Evolutionary conservation across 2,888 invertebrate genomes (phyloP).

Genomic region (Microctonus aethiopoides): DNA sequence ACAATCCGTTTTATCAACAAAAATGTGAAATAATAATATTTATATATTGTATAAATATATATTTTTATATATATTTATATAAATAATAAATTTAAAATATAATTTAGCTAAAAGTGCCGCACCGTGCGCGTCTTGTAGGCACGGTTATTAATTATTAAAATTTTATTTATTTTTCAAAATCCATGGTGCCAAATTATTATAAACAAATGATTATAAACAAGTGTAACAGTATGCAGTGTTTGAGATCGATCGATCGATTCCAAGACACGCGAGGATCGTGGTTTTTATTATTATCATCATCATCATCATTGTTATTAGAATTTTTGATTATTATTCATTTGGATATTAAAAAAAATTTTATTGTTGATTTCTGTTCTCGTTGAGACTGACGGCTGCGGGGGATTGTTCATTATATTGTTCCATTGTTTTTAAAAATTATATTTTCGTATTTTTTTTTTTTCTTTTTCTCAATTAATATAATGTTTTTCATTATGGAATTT

Average conservation of each 20-base stretch:
- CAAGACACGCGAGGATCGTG: conserved; percentile 28
- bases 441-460: neutral
- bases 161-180: neutral
- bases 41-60: neutral
- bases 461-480: neutral
- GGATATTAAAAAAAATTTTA: conserved; percentile 8
- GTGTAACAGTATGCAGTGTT: conserved; percentile 46
- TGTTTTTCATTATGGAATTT: neutral
- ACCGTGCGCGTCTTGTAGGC: conserved; percentile 29
- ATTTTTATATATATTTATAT: conserved; percentile 4
- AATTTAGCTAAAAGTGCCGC: conserved; percentile 20
- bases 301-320: neutral
- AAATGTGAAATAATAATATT: neutral
- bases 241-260: conserved; percentile 48
- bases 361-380: conserved; percentile 34
- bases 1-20: neutral
- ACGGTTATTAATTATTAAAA: conserved; percentile 10
- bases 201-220: conserved; percentile 3
- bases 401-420: neutral
- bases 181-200: conserved; percentile 26
- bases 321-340: neutral
- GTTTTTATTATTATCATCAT: neutral
- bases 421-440: neutral
- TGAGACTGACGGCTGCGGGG: conserved; percentile 38
- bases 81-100: no score